These are phyloP conservation scores for Anser brachyrhynchus DNA, from an alignment of 2,113 vertebrate species.

Conservation along the genomic window DNA sequence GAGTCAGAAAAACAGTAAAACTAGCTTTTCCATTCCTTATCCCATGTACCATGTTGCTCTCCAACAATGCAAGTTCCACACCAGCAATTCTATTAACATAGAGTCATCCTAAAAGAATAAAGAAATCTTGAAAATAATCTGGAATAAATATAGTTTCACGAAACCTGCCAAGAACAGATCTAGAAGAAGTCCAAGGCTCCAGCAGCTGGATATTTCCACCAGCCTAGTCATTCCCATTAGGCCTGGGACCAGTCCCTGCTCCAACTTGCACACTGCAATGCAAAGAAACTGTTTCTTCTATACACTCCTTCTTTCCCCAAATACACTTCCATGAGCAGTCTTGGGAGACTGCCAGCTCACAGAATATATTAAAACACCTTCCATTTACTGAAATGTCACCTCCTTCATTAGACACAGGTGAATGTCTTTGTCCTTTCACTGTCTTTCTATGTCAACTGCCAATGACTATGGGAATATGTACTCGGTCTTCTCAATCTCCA, in stretches of 20 bases:
- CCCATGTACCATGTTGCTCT: not conserved
- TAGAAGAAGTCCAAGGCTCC: not conserved
- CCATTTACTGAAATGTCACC: conserved; percentile 58
- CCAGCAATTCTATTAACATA: not conserved
- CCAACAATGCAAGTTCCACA: not conserved
- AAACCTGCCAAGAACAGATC: not conserved
- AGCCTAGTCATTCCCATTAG: not conserved
- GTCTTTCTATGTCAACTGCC: not conserved
- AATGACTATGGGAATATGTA: not conserved
- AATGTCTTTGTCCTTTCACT: conserved; percentile 39
- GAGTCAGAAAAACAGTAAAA: not conserved
- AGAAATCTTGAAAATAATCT: not conserved
- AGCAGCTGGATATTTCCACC: not conserved
- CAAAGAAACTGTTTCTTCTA: not conserved
- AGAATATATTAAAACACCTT: conserved; percentile 17
- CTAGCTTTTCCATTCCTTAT: not conserved
- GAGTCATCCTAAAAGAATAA: not conserved
- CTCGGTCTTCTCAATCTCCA: not conserved
- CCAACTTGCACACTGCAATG: not conserved
- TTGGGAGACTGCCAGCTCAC: not conserved
- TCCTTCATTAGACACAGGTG: conserved; percentile 65
- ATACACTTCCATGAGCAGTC: conserved; percentile 1
- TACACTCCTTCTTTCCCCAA: not conserved
- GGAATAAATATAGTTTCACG: not conserved
- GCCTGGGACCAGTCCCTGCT: not conserved